Conservation (phyloP, 2,888 invertebrate genomes). For the Drosophila affinis region DNA sequence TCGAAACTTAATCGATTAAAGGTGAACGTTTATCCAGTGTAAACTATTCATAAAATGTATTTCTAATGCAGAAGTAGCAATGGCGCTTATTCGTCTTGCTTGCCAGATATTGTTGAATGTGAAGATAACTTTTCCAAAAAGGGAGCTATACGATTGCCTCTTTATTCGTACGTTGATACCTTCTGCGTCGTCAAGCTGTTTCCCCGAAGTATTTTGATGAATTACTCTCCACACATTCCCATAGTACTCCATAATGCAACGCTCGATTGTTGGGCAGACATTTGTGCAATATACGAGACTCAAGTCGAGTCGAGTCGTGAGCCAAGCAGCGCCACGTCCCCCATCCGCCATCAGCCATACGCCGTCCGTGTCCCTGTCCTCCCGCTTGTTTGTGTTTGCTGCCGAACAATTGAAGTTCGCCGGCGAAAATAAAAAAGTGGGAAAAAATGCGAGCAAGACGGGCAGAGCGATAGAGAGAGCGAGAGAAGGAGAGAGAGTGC, state of each 20-base stretch:
- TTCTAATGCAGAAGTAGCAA: too few species aligned
- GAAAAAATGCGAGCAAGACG: constrained; percentile 25
- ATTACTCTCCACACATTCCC: constrained; percentile 10
- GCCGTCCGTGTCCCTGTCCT: constrained; percentile 5
- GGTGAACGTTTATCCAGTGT: too few species aligned
- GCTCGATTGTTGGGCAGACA: constrained; percentile 54
- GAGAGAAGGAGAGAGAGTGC: constrained; percentile 9
- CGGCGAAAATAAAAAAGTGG: constrained; percentile 74
- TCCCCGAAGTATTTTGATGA: background rate
- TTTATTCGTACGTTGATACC: too few species aligned
- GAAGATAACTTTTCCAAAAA: background rate
- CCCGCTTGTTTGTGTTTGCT: constrained; percentile 56
- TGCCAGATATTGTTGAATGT: background rate
- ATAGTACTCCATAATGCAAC: constrained; percentile 47
- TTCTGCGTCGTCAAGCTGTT: background rate
- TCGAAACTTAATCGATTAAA: too few species aligned
- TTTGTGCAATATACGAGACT: constrained; percentile 53
- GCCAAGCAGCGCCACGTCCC: constrained; percentile 27
- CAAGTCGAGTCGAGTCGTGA: constrained; percentile 36
- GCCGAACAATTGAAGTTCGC: constrained; percentile 75
- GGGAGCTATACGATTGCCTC: too few species aligned
- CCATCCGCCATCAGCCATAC: constrained; percentile 2
- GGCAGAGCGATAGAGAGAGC: constrained; percentile 23
- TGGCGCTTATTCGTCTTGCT: too few species aligned
- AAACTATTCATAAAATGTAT: background rate